phyloP scores from a whole-genome alignment of 2,113 vertebrate species.

The Dicentrarchus labrax region DNA sequence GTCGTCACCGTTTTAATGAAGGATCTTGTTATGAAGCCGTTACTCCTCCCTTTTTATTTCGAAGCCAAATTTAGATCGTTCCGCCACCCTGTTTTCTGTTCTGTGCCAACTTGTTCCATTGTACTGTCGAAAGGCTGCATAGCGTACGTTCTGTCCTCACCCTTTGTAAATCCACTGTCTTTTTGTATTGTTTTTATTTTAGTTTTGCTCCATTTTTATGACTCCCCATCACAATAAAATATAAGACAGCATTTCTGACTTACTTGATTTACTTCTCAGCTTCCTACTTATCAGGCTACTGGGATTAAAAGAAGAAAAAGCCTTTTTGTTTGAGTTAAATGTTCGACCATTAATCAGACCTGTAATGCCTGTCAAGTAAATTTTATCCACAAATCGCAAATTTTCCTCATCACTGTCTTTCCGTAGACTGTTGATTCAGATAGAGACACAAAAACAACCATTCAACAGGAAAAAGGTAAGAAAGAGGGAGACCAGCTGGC shows the following conservation, averaged over 20 bases:
- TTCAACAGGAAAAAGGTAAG: neutral
- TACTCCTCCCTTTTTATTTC: constrained; percentile 78
- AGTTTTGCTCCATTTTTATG: constrained; percentile 94
- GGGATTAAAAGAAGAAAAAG: neutral
- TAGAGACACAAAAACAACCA: neutral
- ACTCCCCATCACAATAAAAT: constrained; percentile 98
- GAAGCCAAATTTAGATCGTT: constrained; percentile 86
- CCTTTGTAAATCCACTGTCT: constrained; percentile 95
- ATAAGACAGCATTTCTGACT: constrained; percentile 73
- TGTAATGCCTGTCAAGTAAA: neutral
- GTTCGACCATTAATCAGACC: neutral
- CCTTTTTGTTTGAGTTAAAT: too few species aligned
- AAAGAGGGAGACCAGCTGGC: neutral
- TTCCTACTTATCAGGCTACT: neutral
- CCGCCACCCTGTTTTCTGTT: constrained; percentile 81
- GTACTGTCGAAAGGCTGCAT: constrained; percentile 73
- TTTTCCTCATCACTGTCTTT: neutral
- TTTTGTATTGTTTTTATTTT: constrained; percentile 88
- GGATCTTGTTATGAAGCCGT: constrained; percentile 89
- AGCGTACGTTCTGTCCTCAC: constrained; percentile 69
- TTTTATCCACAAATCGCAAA: neutral
- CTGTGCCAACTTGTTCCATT: constrained; percentile 93
- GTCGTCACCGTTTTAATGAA: constrained; percentile 92
- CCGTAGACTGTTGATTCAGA: neutral
- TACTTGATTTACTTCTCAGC: neutral